Conservation (phyloP, 2,888 invertebrate species). For the Anaspis maculata region DNA sequence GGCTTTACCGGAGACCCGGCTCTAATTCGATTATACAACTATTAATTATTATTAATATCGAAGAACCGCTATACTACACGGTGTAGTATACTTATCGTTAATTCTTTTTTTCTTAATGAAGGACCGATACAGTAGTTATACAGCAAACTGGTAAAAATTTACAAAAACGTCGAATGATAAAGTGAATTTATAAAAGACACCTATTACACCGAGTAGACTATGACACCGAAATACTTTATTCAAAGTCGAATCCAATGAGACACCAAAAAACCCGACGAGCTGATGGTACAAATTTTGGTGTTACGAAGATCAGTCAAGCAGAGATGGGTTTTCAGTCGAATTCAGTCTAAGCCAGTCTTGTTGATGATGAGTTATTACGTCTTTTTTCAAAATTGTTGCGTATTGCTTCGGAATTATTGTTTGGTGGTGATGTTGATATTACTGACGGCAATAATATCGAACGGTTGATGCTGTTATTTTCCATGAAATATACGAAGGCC, state of each 20-base stretch:
- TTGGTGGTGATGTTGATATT: conserved; percentile 5
- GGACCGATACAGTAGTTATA: too few species aligned
- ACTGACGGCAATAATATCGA: too few species aligned
- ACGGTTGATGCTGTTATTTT: too few species aligned
- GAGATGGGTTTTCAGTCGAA: conserved; percentile 32
- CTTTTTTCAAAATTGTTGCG: conserved; percentile 21
- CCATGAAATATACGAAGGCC: conserved; percentile 17
- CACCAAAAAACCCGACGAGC: conserved; percentile 16
- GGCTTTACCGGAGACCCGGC: too few species aligned
- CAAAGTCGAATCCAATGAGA: conserved; percentile 8
- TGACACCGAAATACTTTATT: conserved; percentile 7
- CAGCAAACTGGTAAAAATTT: conserved; percentile 31
- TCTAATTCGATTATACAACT: too few species aligned
- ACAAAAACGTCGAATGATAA: conserved; percentile 25
- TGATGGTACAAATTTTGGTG: conserved; percentile 20
- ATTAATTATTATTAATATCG: too few species aligned
- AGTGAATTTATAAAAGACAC: conserved; percentile 25
- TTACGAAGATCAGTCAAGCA: conserved; percentile 31
- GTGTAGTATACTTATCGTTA: too few species aligned
- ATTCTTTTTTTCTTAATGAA: too few species aligned
- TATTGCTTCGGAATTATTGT: conserved; percentile 27
- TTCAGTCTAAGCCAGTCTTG: conserved; percentile 41
- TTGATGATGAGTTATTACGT: conserved; percentile 27
- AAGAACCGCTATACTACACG: too few species aligned
- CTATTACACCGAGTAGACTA: conserved; percentile 20